Evolutionary conservation across 2,113 vertebrate species (phyloP).

Genomic region (Ursus arctos): DNA sequence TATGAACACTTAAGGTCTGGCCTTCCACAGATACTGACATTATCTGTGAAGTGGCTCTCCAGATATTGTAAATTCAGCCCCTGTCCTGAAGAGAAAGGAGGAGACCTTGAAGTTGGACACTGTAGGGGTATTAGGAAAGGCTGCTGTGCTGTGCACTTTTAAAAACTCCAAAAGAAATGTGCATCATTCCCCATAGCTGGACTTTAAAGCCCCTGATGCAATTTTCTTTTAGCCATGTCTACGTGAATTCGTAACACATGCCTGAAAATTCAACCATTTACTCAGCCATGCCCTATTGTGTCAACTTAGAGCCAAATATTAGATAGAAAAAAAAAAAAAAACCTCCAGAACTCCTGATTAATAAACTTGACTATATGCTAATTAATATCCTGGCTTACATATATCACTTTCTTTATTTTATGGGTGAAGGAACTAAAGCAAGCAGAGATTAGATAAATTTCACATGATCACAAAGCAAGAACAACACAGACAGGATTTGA

Average conservation of each 20-base stretch:
- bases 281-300: background rate
- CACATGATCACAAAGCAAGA: background rate
- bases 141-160: background rate
- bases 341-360: background rate
- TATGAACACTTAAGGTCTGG: background rate
- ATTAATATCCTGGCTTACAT: background rate
- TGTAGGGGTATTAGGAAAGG: background rate
- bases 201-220: background rate
- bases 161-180: background rate
- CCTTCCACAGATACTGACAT: background rate
- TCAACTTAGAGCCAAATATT: background rate
- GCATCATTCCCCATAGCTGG: background rate
- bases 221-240: background rate
- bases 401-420: background rate
- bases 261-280: background rate
- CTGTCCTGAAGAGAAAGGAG: background rate
- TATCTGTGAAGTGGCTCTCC: fast-evolving
- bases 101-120: background rate
- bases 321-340: background rate
- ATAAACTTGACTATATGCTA: background rate
- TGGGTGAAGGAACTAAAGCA: background rate
- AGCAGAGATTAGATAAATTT: background rate
- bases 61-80: background rate
- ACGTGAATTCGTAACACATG: background rate
- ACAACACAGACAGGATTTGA: background rate